Base-by-base conservation (phyloP, 2,797 vertebrate genomes). In the Rhynchotus rufescens region DNA sequence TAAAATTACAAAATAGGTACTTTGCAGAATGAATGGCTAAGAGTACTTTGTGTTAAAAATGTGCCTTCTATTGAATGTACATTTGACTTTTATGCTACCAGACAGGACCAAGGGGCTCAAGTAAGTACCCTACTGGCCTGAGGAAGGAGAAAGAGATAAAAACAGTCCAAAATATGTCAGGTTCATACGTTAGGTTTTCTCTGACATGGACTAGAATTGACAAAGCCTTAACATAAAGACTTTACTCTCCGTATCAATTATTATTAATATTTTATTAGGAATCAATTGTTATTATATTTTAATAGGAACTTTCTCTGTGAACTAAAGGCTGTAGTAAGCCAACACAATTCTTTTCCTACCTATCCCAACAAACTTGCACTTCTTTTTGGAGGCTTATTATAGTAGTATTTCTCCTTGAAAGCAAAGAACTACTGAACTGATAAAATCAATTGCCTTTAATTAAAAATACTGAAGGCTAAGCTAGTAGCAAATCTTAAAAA, bases 401-500 rank as follows among this genome's bases (percentile, higher is more conserved):
- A 67, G 59, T 4, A n/a, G 19, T 84, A 72, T 82, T 79, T 91
- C 66, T 90, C 73, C 83, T 52, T 89, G 61, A 88, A 94, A 76
- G 30, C 45, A 76, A 92, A 88, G 78, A 86, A 86, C 34, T 77
- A 85, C 10, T 11, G 6, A 89, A 77, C 45, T 57, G 81, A 89
- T 83, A 89, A 91, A 91, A 91, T 76, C 60, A 61, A 30, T 73
- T 68, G 51, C 26, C 75, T 93, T 94, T 84, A 93, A 76, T 93
- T 94, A 88, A 88, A 95, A 64, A 16, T 77, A 51, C 59, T 77
- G 75, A 90, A 85, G 36, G 28, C 75, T 72, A 65, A 90, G 16
- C 42, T 25, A 30, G n/a, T 75, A 84, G 57, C 21, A 65, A 85
- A 78, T 77, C 67, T 81, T 44, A 57, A 32, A 88, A 74, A 85